These are phyloP conservation scores for Malthinus flaveolus DNA, from an alignment of 2,888 invertebrate genomes.

Conservation along the genomic window DNA sequence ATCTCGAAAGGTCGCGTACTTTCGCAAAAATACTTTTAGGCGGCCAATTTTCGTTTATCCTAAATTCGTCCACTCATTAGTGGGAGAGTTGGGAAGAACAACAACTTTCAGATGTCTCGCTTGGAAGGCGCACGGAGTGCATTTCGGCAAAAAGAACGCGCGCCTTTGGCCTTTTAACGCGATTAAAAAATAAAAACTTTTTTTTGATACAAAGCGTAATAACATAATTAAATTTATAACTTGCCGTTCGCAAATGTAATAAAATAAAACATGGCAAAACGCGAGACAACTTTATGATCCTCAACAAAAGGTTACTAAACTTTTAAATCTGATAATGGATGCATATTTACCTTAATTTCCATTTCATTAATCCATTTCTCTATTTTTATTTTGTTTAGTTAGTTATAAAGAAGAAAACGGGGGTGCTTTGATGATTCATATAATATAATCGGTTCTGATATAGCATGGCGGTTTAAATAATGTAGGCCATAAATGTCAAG, in stretches of 20 bases:
- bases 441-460: conserved; percentile 13
- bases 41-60: no score
- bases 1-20: no score
- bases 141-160: no score
- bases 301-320: conserved; percentile 27
- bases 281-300: conserved; percentile 20
- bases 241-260: not conserved
- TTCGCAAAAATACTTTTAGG: no score
- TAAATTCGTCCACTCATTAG: no score
- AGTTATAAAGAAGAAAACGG: conserved; percentile 8
- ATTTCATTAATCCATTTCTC: conserved; percentile 23
- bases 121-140: no score
- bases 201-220: no score
- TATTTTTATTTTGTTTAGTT: conserved; percentile 13
- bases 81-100: no score
- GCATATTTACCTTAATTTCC: conserved; percentile 21
- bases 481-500: conserved; percentile 45
- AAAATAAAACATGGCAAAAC: conserved; percentile 10
- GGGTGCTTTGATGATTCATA: conserved; percentile 27
- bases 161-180: no score
- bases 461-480: conserved; percentile 38
- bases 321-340: conserved; percentile 25
- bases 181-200: no score
- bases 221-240: no score
- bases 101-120: no score